Base-by-base conservation (phyloP, 2,113 vertebrate species). In the Symphodus melops region DNA sequence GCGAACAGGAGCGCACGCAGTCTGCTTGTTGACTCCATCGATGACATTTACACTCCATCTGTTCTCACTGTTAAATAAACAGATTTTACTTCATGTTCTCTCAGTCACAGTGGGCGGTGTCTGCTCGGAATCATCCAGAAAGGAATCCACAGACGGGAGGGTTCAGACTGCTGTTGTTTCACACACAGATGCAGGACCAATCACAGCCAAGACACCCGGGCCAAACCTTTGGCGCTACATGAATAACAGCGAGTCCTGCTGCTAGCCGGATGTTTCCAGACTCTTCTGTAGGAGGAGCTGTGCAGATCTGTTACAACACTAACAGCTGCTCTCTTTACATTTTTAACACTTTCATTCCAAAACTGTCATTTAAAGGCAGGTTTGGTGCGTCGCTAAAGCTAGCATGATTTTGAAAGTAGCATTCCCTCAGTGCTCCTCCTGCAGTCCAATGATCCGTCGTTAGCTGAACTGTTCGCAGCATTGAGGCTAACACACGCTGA, bases 31-130 rank as follows among this genome's bases (percentile, higher is more conserved):
- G 19, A 51, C 49, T 57, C 70, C 63, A 57, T 62, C 72, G 42
- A 74, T 48, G 56, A 41, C 19, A 41, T 49, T 60, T n/a, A 48
- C 37, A 17, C 79, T 75, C 79, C 79, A 76, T 76, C 79, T 81
- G 58, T 42, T 56, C 54, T n/a, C 49, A 17, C 61, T 25, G 69
- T 51, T 25, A 42, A 70, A 48, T 19, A 19, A 74, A 44, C 66
- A 39, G 23, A 52, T 44, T 64, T 52, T 8, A n/a, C 3, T 21
- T 68, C 25, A 3, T 36, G 48, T 11, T 44, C 68, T 66, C 4
- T 53, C 12, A 4, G 8, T 23, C 37, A 37, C 33, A 39, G 49
- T 21, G 8, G 46, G 17, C 10, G 60, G 46, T 11, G 21, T 28
- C 23, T 46, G 66, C 56, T 56, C 44, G n/a, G 68, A 52, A 52